phyloP scores from a whole-genome alignment of 2,888 invertebrate genomes.

The Plebejus argus region DNA sequence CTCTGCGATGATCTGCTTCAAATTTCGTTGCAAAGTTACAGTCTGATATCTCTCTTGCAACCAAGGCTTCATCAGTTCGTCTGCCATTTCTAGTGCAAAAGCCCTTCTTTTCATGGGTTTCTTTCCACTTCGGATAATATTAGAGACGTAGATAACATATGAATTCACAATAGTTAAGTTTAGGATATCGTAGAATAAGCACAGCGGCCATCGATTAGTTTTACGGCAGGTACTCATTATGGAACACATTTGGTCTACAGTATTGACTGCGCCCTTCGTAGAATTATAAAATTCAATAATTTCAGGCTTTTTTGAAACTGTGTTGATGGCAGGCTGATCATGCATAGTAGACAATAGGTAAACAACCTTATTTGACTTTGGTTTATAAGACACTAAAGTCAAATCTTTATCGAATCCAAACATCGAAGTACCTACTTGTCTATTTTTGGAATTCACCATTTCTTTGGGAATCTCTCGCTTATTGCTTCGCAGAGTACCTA shows the following conservation, averaged over 20 bases:
- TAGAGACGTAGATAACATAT: neutral
- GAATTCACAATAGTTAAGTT: slow-evolving; percentile 35
- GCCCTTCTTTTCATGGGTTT: slow-evolving; percentile 30
- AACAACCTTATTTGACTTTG: neutral
- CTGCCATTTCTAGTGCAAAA: slow-evolving; percentile 27
- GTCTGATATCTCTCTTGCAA: slow-evolving; percentile 38
- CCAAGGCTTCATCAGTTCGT: slow-evolving; percentile 35
- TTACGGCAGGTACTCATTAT: slow-evolving; percentile 35
- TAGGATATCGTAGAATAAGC: slow-evolving; percentile 41
- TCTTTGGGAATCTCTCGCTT: slow-evolving; percentile 33
- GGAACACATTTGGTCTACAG: slow-evolving; percentile 39
- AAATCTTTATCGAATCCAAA: neutral
- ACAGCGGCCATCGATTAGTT: slow-evolving; percentile 41
- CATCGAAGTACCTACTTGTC: neutral
- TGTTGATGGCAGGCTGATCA: neutral
- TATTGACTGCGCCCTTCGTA: slow-evolving; percentile 36
- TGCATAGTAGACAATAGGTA: neutral
- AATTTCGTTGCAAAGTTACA: slow-evolving; percentile 39
- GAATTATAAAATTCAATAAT: slow-evolving; percentile 36
- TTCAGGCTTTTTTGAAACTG: slow-evolving; percentile 31
- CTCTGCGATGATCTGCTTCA: slow-evolving; percentile 35
- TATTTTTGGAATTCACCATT: neutral
- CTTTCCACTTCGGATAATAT: slow-evolving; percentile 31
- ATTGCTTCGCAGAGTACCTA: slow-evolving; percentile 13
- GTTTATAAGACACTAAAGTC: neutral